Base-by-base conservation (phyloP, 1,140 invertebrate species). In the Danaus plexippus region DNA sequence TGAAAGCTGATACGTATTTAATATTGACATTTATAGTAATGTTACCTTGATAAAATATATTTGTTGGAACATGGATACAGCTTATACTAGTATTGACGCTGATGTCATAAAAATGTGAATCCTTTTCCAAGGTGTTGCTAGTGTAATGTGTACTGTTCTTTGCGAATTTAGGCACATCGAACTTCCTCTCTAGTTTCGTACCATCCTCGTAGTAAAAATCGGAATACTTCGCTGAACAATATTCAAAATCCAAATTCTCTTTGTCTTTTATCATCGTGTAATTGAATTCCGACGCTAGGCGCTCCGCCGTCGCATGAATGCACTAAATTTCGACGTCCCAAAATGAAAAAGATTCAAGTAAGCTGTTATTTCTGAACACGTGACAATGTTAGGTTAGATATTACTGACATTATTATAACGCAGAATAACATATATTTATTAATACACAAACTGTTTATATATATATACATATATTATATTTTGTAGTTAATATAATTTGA, bases 21-120 rank as follows among this genome's bases (percentile, higher is more conserved):
- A 11, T 13, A 43, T 43, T 51, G n/a, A n/a, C n/a, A n/a, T n/a
- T n/a, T n/a, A n/a, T n/a, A n/a, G n/a, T n/a, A 47, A 11, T 55
- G 44, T 48, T 88, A 95, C 94, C 90, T 90, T 88, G 87, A 80
- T 97, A 96, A 85, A 92, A 98, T 12, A 98, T 94, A 88, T 97
- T 97, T 2, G 96, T 96, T 1, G 97, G 97, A 9, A 98, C 94
- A 80, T 99, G 97, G 32, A 98, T 93, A 43, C 96, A 93, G 73
- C 96, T 97, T 56, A 91, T 89, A 54, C 88, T 92, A 7, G 92
- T 93, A 78, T 97, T 97, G 7, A 98, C 94, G 1, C 90, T 89
- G 44, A 96, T 92, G 74, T 94, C 92, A 81, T 94, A 94, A 78
- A 98, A 98, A 83, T 97, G 93, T 1, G 92, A 90, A 77, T 96